These are phyloP conservation scores for Oncopeltus fasciatus DNA, from an alignment of 1,140 invertebrate species.

Conservation along the genomic window DNA sequence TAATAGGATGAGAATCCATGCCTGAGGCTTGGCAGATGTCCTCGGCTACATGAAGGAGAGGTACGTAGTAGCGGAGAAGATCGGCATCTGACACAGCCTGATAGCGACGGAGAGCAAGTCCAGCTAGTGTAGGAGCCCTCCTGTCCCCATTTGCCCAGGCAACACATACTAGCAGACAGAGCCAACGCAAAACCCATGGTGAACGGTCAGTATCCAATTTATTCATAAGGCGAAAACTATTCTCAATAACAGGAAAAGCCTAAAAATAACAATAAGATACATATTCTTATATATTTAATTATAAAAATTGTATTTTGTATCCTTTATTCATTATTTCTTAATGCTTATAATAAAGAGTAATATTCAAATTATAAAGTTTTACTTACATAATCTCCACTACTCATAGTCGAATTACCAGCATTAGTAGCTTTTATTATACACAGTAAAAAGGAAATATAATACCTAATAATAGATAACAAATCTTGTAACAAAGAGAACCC, in stretches of 20 bases:
- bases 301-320: too few species aligned
- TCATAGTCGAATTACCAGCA: too few species aligned
- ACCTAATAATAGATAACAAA: too few species aligned
- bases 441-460: too few species aligned
- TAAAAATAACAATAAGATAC: too few species aligned
- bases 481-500: too few species aligned
- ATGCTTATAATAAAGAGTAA: too few species aligned
- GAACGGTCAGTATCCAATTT: constrained; percentile 57
- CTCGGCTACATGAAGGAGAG: constrained; percentile 41
- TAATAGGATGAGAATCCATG: not conserved
- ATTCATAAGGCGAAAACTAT: constrained; percentile 53
- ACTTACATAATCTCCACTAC: too few species aligned
- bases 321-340: too few species aligned
- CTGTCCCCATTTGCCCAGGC: not conserved
- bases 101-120: constrained; percentile 47
- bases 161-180: constrained; percentile 48
- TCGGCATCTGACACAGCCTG: constrained; percentile 49
- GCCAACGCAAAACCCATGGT: constrained; percentile 45
- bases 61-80: constrained; percentile 45
- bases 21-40: not conserved
- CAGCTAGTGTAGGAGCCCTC: constrained; percentile 28
- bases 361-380: too few species aligned
- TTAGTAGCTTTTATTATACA: too few species aligned
- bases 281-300: too few species aligned
- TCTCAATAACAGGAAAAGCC: constrained; percentile 49